Evolutionary conservation across 2,888 invertebrate species (phyloP), one percentile per base, ranked within the genome.

Genomic region (Taenaris catops): DNA sequence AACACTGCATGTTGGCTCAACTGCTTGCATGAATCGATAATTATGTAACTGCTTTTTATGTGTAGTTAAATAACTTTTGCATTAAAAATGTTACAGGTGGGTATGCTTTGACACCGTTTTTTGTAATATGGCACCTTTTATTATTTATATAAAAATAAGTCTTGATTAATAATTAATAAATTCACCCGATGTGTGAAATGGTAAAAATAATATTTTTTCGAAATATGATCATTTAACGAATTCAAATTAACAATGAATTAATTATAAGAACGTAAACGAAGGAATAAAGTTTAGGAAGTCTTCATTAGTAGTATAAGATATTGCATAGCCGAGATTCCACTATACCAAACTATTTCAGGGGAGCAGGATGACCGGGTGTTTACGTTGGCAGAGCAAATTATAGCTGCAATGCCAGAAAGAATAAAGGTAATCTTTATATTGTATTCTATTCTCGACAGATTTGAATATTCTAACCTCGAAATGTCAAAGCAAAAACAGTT

Each of bases 331-430:
- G 56, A 63, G 56, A 55, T 65, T 58, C 59, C 63, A 74, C 63
- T 66, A 65, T 50, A 67, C 54, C 53, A 55, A 58, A 63, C 54
- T 47, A 52, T 83, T 91, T 70, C 90, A 94, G 95, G 96, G 93
- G 96, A 96, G 76, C 95, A 96, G 87, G 95, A 96, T 89, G 95
- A 93, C 58, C 91, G 95, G 63, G 96, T 97, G 48, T 89, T 96
- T 61, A 97, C 96, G 35, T 87, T 99, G 65, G 98, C 98, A 34
- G 97, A 98, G 74, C 97, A 98, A 87, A 98, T 99, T 57, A 99
- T 99, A 63, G 98, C 98, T 34, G 98, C 98, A 5, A 96, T 99
- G 91, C 98, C 99, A 40, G 97, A 98, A 54, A 90, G 97, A 60
- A 99, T 98, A 69, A 99, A 99, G 92, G 94, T 94, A 72, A 63